Conservation (phyloP, 2,797 vertebrate genomes). For the Nasua narica region DNA sequence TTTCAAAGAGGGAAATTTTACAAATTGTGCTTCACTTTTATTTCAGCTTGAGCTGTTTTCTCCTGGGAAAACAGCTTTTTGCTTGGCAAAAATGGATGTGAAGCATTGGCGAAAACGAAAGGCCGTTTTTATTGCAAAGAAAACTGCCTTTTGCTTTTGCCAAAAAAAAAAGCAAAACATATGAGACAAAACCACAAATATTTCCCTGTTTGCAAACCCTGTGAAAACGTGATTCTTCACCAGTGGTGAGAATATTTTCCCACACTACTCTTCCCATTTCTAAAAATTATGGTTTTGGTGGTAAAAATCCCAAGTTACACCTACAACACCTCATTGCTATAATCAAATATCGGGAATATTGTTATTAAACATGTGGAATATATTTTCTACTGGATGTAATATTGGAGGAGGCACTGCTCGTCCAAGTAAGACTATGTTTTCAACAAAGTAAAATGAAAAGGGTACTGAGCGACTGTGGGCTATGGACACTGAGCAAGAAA, state of each 20-base stretch:
- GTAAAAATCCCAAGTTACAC: slow-evolving; percentile 36
- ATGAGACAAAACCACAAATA: slow-evolving; percentile 81
- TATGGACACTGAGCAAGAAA: neutral
- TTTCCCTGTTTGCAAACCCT: slow-evolving; percentile 80
- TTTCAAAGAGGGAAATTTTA: slow-evolving; percentile 71
- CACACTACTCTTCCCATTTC: slow-evolving; percentile 47
- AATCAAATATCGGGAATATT: neutral
- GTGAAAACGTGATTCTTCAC: slow-evolving; percentile 76
- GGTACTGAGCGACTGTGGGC: fast-evolving
- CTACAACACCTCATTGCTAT: neutral
- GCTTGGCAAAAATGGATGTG: slow-evolving; percentile 80
- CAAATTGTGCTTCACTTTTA: slow-evolving; percentile 75
- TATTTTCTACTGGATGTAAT: neutral
- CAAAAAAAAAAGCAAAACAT: slow-evolving; percentile 79
- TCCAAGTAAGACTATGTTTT: neutral
- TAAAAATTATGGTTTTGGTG: slow-evolving; percentile 56
- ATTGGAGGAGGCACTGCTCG: neutral
- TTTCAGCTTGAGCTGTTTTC: slow-evolving; percentile 77
- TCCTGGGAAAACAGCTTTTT: slow-evolving; percentile 80
- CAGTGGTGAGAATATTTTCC: slow-evolving; percentile 72
- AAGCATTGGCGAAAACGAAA: slow-evolving; percentile 79
- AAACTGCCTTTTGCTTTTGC: slow-evolving; percentile 80
- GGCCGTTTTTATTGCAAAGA: slow-evolving; percentile 80
- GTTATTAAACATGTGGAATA: neutral
- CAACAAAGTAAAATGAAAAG: neutral